These are phyloP conservation scores for Octodonta nipae DNA, from an alignment of 2,888 invertebrate genomes.

Conservation along the genomic window DNA sequence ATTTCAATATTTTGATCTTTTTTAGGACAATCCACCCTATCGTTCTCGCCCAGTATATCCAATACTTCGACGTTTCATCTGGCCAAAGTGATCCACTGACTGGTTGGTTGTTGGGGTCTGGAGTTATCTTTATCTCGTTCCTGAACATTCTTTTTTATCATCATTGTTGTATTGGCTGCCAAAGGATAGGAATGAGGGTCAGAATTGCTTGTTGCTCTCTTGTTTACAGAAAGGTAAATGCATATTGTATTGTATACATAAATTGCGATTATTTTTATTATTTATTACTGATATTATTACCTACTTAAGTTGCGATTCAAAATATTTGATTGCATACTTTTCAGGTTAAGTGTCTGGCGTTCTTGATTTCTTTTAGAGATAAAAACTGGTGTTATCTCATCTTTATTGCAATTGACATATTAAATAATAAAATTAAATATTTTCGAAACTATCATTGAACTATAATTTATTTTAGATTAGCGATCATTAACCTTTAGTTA, in stretches of 20 bases:
- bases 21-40: constrained; percentile 47
- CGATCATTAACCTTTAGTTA: too few relatives aligned
- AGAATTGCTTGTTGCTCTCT: constrained; percentile 65
- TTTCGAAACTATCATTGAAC: too few relatives aligned
- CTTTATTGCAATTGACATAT: too few relatives aligned
- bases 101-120: constrained; percentile 54
- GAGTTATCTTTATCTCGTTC: constrained; percentile 45
- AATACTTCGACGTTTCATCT: constrained; percentile 21
- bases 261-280: constrained; percentile 3
- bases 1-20: too few relatives aligned
- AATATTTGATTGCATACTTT: too few relatives aligned
- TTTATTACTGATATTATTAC: too few relatives aligned
- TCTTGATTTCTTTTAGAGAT: too few relatives aligned
- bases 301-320: too few relatives aligned
- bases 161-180: constrained; percentile 42
- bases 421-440: too few relatives aligned
- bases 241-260: constrained; percentile 5
- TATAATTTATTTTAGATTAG: too few relatives aligned
- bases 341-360: too few relatives aligned
- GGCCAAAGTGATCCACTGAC: constrained; percentile 26
- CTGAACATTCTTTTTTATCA: constrained; percentile 50
- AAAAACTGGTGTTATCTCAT: too few relatives aligned
- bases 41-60: constrained; percentile 46
- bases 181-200: constrained; percentile 61
- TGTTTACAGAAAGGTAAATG: constrained; percentile 61